Conservation (phyloP, 2,888 invertebrate genomes). For the Drosophila leonis region DNA sequence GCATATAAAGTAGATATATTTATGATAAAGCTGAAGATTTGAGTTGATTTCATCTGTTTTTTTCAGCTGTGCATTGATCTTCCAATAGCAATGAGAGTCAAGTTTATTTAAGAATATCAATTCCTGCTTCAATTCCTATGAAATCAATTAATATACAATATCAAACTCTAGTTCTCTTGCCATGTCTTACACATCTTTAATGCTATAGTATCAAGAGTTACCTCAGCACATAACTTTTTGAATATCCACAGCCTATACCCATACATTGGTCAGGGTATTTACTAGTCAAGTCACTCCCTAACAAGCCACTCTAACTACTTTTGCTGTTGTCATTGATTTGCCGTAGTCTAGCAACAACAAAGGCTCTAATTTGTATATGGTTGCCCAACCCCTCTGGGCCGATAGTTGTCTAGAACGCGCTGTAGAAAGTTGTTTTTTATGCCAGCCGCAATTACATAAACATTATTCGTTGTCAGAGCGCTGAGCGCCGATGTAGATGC, state of each 20-base stretch:
- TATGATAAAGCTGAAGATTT: too few relatives aligned
- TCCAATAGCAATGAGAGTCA: too few relatives aligned
- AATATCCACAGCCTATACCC: neutral
- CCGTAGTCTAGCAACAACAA: conserved; percentile 37
- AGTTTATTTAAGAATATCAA: too few relatives aligned
- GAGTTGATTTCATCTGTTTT: too few relatives aligned
- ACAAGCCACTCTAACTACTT: neutral
- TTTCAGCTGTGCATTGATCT: too few relatives aligned
- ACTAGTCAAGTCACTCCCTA: neutral
- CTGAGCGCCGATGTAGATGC: neutral
- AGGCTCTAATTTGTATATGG: conserved; percentile 27
- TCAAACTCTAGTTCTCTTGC: too few relatives aligned
- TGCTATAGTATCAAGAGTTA: neutral
- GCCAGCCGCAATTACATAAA: conserved; percentile 68
- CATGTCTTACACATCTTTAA: neutral
- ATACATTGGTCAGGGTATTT: neutral
- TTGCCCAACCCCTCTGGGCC: neutral
- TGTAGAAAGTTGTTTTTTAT: conserved; percentile 47
- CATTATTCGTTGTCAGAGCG: conserved; percentile 49
- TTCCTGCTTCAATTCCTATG: too few relatives aligned
- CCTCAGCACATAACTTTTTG: too few relatives aligned
- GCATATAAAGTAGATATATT: neutral
- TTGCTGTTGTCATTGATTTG: conserved; percentile 15
- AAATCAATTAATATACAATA: too few relatives aligned
- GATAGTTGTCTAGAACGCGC: conserved; percentile 28